Evolutionary conservation across 2,797 vertebrate species (phyloP).

Genomic region (Muraenolepis orangiensis): DNA sequence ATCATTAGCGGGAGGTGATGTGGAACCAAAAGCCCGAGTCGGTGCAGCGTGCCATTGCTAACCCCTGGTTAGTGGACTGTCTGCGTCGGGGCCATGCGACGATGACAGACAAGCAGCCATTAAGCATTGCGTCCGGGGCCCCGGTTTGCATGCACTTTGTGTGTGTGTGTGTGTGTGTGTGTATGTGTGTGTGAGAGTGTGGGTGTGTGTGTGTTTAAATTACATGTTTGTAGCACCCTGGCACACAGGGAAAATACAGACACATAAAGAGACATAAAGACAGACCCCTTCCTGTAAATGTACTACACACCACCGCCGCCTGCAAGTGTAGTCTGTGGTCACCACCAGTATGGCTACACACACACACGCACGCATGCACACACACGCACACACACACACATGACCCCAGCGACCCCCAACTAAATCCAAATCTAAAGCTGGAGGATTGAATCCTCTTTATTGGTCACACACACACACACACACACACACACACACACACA

Average conservation of each 20-base stretch:
- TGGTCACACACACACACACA: too few relatives aligned
- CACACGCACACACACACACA: too few relatives aligned
- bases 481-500: too few relatives aligned
- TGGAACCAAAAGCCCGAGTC: slow-evolving; percentile 76
- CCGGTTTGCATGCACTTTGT: slow-evolving; percentile 12
- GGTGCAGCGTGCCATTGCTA: slow-evolving; percentile 58
- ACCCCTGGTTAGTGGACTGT: slow-evolving; percentile 55
- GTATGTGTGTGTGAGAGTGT: slow-evolving; percentile 29
- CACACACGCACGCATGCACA: too few relatives aligned
- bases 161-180: slow-evolving; percentile 27
- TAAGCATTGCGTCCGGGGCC: slow-evolving; percentile 50
- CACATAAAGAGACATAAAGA: not conserved
- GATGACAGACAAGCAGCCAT: slow-evolving; percentile 56
- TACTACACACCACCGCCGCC: not conserved
- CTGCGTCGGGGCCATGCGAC: slow-evolving; percentile 34
- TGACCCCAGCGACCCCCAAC: too few relatives aligned
- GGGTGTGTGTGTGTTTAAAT: too few relatives aligned
- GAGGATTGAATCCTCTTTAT: too few relatives aligned
- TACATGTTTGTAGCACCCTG: not conserved
- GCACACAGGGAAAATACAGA: not conserved
- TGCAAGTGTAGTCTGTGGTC: not conserved
- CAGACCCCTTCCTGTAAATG: not conserved
- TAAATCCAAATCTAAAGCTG: too few relatives aligned
- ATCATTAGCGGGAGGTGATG: slow-evolving; percentile 73
- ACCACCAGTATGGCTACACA: too few relatives aligned